phyloP scores from a whole-genome alignment of 1,140 invertebrate genomes.

The Diabrotica virgifera region DNA sequence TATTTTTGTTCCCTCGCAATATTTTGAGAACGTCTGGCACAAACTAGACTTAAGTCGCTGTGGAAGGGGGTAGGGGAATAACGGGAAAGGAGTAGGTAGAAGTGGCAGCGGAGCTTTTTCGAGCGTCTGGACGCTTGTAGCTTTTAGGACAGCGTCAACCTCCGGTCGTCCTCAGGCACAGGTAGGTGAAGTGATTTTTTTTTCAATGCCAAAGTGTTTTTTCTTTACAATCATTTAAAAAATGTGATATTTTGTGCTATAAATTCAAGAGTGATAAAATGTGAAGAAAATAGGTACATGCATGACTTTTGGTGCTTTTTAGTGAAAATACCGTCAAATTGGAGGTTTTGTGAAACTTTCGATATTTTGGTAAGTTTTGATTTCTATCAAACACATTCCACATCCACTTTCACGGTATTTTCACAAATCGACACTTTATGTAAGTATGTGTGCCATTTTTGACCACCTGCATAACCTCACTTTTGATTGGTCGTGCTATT shows the following conservation, averaged over 20 bases:
- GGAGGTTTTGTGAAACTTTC: background rate
- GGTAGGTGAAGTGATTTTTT: constrained; percentile 38
- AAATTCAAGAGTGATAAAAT: background rate
- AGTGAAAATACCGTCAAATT: constrained; percentile 12
- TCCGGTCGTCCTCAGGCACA: constrained; percentile 46
- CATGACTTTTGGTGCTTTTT: no score
- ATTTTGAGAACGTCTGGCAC: background rate
- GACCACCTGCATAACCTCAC: background rate
- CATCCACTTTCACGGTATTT: constrained; percentile 11
- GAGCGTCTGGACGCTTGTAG: constrained; percentile 47
- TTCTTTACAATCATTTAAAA: constrained; percentile 2
- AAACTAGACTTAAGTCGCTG: background rate
- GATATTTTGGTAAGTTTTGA: background rate
- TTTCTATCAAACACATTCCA: background rate
- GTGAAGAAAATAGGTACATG: constrained; percentile 4
- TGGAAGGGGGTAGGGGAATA: background rate
- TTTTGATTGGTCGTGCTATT: constrained; percentile 2
- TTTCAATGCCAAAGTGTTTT: constrained; percentile 12
- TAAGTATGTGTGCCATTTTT: background rate
- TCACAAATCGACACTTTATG: background rate
- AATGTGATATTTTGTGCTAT: constrained; percentile 1
- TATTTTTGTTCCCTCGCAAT: no score
- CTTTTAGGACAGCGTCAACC: constrained; percentile 46
- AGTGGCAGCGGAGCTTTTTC: constrained; percentile 26
- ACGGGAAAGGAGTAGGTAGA: constrained; percentile 19